Conservation (phyloP, 2,797 vertebrate genomes). For the Galago senegalensis region DNA sequence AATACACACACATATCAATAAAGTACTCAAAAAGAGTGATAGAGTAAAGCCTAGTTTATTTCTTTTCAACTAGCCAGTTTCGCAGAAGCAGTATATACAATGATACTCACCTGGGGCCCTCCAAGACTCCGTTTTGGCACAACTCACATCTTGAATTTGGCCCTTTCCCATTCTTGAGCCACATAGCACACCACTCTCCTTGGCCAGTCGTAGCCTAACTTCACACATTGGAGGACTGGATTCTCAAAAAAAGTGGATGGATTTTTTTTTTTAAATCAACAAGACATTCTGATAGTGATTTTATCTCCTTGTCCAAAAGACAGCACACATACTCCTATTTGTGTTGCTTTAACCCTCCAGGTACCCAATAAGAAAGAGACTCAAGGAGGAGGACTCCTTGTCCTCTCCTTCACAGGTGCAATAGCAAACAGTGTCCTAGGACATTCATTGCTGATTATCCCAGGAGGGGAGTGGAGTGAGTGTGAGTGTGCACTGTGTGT, state of each 20-base stretch:
- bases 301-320: neutral
- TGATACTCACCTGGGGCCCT: neutral
- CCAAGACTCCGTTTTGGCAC: neutral
- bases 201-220: neutral
- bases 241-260: neutral
- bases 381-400: neutral
- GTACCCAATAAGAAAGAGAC: neutral
- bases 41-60: neutral
- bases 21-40: neutral
- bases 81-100: neutral
- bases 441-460: neutral
- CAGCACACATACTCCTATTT: neutral
- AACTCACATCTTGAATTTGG: neutral
- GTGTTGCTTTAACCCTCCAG: neutral
- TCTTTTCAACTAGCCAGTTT: neutral
- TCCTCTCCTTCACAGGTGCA: constrained; percentile 18
- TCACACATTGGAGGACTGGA: neutral
- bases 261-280: neutral
- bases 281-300: neutral
- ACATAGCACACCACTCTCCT: neutral
- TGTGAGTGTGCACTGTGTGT: neutral
- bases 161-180: neutral
- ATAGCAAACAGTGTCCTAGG: neutral
- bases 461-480: constrained; percentile 5
- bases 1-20: neutral